Evolutionary conservation across 23 tunicate species (phyloP), one percentile per base, ranked within the genome.

Genomic region (Trididemnum nubilum): DNA sequence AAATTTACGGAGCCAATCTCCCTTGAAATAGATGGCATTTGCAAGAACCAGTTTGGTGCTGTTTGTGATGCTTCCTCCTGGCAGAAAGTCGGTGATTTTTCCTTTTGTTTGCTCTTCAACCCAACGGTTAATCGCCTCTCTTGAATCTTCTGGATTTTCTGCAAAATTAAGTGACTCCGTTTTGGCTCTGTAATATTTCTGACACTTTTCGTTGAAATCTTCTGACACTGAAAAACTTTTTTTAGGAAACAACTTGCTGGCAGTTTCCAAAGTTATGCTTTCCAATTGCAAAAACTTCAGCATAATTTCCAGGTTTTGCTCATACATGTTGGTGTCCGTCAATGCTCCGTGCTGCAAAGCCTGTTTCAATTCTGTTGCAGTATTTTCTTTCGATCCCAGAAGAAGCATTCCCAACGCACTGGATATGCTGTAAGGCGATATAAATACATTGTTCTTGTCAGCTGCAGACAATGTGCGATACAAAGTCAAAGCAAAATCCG

Each of bases 11-110:
- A 39, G n/a, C 97, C 97, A 92, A 36, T 73, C 61, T 27, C 97
- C 97, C 86, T 92, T 92, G 72, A 92, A 92, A 44, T 92, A 92
- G 4, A 92, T 79, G 25, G 97, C 97, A 73, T 87, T 87, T 24
- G 86, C 89, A 40, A 92, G 26, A 24, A 92, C 92, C 29, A 92
- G 73, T 2, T 57, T 25, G 2, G 89, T 73, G 35, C 34, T 44
- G 2, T 44, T 25, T 30, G 65, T 67, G 27, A 92, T 71, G 7
- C 81, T 63, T 0, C 90, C 87, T 31, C 33, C 35, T 31, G 86
- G 97, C n/a, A 92, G 35, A 51, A 92, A 33, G 40, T 92, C 84
- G 29, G 65, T 65, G 29, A 92, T 92, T 92, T 92, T 92, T 18
- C 70, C 88, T n/a, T 77, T 78, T 18, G 97, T 92, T 36, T 75